Percentiles rank a stretch among this genome's conserved stretches.
Evolutionary conservation across 2,888 invertebrate species (phyloP).

Genomic region (Nomada lathburiana): DNA sequence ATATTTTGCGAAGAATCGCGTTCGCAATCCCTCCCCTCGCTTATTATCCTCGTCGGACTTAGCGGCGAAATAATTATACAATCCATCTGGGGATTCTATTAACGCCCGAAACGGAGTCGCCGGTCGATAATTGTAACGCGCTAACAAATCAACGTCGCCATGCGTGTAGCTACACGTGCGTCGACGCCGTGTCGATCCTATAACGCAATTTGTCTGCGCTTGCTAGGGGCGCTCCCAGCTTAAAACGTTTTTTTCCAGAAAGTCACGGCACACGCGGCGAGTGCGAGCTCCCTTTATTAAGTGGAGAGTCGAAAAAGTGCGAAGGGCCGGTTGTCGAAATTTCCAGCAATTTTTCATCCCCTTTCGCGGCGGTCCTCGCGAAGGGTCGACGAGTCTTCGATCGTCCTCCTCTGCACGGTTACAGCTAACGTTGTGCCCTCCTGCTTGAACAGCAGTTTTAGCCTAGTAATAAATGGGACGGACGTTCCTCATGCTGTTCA

Average conservation of each 20-base stretch:
- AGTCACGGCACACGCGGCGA: slow-evolving; percentile 49
- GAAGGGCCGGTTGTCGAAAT: slow-evolving; percentile 62
- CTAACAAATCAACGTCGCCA: slow-evolving; percentile 50
- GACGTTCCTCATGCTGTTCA: slow-evolving; percentile 80
- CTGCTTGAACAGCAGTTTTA: slow-evolving; percentile 42
- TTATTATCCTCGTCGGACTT: not conserved
- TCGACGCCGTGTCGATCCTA: slow-evolving; percentile 25
- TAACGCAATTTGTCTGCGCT: slow-evolving; percentile 67
- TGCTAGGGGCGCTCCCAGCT: slow-evolving; percentile 18
- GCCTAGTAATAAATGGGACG: slow-evolving; percentile 68
- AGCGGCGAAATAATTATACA: slow-evolving; percentile 11
- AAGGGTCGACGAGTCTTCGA: slow-evolving; percentile 54
- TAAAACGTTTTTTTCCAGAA: slow-evolving; percentile 54
- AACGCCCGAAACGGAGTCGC: slow-evolving; percentile 33
- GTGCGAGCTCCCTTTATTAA: slow-evolving; percentile 69
- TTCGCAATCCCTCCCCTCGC: too few species aligned
- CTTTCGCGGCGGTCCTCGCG: slow-evolving; percentile 65
- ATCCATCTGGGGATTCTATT: slow-evolving; percentile 21
- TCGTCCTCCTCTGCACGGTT: slow-evolving; percentile 17
- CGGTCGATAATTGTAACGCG: slow-evolving; percentile 52
- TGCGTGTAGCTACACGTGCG: slow-evolving; percentile 44
- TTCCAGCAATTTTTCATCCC: slow-evolving; percentile 76
- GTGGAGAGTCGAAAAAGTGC: slow-evolving; percentile 47
- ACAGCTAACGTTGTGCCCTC: not conserved
- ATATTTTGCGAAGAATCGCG: not conserved